Evolutionary conservation across 2,888 invertebrate genomes (phyloP).

Genomic region (Archips crataeganus): DNA sequence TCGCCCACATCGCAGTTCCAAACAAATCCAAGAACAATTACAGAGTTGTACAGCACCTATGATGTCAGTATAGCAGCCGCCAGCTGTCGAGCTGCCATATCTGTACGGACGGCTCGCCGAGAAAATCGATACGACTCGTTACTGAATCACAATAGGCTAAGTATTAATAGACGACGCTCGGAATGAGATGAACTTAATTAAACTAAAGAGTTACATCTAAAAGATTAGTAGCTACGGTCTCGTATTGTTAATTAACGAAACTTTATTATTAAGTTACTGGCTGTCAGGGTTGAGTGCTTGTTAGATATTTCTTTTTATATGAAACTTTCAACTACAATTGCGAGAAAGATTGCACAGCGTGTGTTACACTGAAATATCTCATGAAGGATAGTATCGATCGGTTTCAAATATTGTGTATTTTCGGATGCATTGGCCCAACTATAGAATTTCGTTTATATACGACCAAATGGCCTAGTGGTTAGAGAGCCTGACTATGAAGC

Average conservation of each 20-base stretch:
- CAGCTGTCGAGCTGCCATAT: slow-evolving; percentile 25
- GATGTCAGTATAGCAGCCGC: slow-evolving; percentile 16
- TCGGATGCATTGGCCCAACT: slow-evolving; percentile 56
- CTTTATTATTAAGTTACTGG: slow-evolving; percentile 6
- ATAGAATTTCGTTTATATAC: neutral
- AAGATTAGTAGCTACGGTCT: slow-evolving; percentile 3
- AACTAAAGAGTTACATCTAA: slow-evolving; percentile 13
- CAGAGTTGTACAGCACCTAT: slow-evolving; percentile 10
- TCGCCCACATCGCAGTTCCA: slow-evolving; percentile 45
- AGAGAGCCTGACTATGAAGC: no score
- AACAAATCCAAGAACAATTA: slow-evolving; percentile 37
- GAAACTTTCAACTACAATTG: neutral
- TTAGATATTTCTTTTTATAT: slow-evolving; percentile 1
- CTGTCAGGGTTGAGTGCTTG: neutral
- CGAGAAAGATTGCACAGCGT: neutral
- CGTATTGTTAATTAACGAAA: slow-evolving; percentile 18
- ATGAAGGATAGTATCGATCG: slow-evolving; percentile 62
- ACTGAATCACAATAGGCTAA: slow-evolving; percentile 35
- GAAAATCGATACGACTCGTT: slow-evolving; percentile 39
- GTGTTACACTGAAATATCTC: neutral
- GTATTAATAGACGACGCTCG: slow-evolving; percentile 32
- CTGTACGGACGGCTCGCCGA: slow-evolving; percentile 27
- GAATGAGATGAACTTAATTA: slow-evolving; percentile 29
- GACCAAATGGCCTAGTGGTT: no score
- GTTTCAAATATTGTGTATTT: slow-evolving; percentile 59